Conservation (phyloP, 1,140 invertebrate genomes). For the Saccostrea cuccullata region DNA sequence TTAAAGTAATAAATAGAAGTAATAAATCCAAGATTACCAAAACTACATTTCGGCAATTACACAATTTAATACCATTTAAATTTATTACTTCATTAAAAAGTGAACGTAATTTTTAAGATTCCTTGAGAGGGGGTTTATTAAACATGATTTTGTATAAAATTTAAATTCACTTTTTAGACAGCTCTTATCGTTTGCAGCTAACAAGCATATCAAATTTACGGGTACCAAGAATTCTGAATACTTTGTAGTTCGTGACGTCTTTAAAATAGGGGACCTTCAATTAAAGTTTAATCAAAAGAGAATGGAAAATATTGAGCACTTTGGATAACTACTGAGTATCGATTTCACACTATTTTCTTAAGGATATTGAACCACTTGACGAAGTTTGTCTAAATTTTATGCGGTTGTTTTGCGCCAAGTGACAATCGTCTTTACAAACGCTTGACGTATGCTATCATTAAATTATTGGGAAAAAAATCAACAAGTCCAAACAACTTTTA, state of each 20-base stretch:
- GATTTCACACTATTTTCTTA: slow-evolving; percentile 24
- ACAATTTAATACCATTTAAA: too few species aligned
- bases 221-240: background rate
- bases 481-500: slow-evolving; percentile 14
- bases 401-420: background rate
- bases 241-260: background rate
- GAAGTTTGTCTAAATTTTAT: background rate
- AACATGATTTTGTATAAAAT: background rate
- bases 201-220: background rate
- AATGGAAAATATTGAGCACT: background rate
- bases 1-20: too few species aligned
- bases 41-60: too few species aligned
- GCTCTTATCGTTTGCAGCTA: background rate
- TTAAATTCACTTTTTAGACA: background rate
- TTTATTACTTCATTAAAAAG: too few species aligned
- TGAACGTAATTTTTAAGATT: too few species aligned
- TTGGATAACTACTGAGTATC: background rate
- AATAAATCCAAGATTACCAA: too few species aligned
- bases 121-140: too few species aligned
- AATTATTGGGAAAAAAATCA: background rate
- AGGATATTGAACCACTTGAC: background rate
- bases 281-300: slow-evolving; percentile 21
- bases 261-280: background rate
- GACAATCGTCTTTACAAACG: background rate
- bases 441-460: slow-evolving; percentile 18